These are phyloP conservation scores for Lutraria lutraria DNA, from an alignment of 2,888 invertebrate genomes.

Conservation along the genomic window DNA sequence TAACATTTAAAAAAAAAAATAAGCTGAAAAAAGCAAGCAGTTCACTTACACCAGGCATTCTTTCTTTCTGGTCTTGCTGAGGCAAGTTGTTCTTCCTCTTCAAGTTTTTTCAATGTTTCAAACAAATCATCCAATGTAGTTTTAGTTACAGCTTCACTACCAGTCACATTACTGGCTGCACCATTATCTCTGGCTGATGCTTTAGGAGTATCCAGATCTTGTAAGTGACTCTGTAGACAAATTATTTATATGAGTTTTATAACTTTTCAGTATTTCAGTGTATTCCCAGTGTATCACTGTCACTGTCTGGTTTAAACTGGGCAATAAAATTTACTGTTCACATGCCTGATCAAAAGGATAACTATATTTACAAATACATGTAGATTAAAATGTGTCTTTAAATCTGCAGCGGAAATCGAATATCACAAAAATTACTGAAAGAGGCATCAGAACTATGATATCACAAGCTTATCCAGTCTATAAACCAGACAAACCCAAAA, in stretches of 20 bases:
- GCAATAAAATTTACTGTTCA: too few relatives aligned
- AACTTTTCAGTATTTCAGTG: too few relatives aligned
- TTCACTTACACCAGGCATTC: conserved; percentile 82
- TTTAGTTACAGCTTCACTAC: conserved; percentile 74
- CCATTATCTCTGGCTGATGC: conserved; percentile 41
- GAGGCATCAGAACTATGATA: too few relatives aligned
- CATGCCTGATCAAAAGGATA: too few relatives aligned
- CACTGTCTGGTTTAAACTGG: too few relatives aligned
- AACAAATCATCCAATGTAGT: conserved; percentile 85
- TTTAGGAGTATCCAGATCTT: conserved; percentile 28
- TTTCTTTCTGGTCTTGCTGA: conserved; percentile 77
- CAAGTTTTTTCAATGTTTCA: conserved; percentile 85
- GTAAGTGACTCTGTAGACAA: conserved; percentile 42
- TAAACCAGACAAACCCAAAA: not conserved
- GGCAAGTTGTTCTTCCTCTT: conserved; percentile 84
- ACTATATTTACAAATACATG: too few relatives aligned
- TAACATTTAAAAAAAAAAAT: not conserved
- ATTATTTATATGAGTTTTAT: too few relatives aligned
- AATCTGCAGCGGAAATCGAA: too few relatives aligned
- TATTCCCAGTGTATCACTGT: too few relatives aligned
- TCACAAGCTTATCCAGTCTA: not conserved
- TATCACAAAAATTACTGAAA: too few relatives aligned
- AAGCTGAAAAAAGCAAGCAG: not conserved
- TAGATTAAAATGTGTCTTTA: too few relatives aligned
- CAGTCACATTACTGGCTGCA: conserved; percentile 50